Percentiles rank a stretch among this genome's conserved stretches.
phyloP scores from a whole-genome alignment of 2,888 invertebrate species.

The Sphaerophoria taeniata region DNA sequence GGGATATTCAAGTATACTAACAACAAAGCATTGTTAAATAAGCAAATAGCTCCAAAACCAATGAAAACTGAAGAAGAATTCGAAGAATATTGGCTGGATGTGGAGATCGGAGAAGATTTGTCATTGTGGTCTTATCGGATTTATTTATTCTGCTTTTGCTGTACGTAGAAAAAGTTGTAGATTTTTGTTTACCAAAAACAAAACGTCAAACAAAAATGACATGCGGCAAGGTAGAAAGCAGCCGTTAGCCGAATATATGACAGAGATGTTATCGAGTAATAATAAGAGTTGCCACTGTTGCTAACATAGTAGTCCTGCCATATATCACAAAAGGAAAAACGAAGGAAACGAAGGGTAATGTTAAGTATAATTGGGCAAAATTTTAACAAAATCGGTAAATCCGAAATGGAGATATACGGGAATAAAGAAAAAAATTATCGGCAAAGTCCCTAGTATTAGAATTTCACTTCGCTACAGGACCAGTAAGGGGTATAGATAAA shows the following conservation, averaged over 20 bases:
- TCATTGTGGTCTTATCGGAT: constrained; percentile 3
- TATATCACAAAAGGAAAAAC: no score
- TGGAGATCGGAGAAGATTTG: constrained; percentile 9
- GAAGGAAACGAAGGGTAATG: no score
- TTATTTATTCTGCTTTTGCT: not conserved
- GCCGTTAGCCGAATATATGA: not conserved
- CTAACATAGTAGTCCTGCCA: no score
- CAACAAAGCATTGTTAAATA: constrained; percentile 33
- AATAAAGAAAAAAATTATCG: no score
- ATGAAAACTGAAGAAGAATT: constrained; percentile 4
- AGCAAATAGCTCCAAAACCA: constrained; percentile 35
- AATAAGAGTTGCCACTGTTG: no score
- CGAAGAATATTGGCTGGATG: not conserved
- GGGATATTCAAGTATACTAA: constrained; percentile 56
- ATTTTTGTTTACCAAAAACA: constrained; percentile 31
- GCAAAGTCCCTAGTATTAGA: no score
- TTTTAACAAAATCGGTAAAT: no score
- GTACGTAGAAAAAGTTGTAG: not conserved
- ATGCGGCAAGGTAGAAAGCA: not conserved
- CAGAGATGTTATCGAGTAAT: no score
- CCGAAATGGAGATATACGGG: no score
- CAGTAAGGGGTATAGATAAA: no score
- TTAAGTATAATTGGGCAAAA: no score
- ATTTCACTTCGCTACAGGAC: no score
- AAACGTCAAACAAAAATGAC: constrained; percentile 54